A percentile compares a stretch with the other conserved stretches of the same genome.
Evolutionary conservation across 1,140 invertebrate species (phyloP).

Genomic region (Megalopta genalis): DNA sequence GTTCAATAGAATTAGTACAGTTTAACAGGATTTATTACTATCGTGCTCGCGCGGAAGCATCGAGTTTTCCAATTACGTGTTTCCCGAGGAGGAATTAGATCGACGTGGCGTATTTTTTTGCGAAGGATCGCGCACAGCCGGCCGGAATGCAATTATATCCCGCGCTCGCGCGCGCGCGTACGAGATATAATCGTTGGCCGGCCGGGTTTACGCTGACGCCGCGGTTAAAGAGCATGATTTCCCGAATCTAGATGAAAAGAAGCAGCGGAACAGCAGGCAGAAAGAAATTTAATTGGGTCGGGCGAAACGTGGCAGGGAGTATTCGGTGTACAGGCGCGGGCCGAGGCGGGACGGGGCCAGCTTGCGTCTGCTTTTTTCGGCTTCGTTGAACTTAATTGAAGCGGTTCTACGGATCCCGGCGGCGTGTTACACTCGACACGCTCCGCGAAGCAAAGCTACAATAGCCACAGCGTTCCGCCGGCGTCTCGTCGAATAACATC

Average conservation of each 20-base stretch:
- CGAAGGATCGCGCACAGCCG: not conserved
- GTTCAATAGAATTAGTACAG: too few species aligned
- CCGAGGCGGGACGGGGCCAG: not conserved
- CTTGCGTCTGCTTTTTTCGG: slow-evolving; percentile 29
- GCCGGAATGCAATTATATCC: not conserved
- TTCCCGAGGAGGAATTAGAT: too few species aligned
- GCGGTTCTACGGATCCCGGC: not conserved
- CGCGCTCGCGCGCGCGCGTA: not conserved
- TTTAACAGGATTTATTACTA: too few species aligned
- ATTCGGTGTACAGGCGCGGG: slow-evolving; percentile 8
- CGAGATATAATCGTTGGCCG: not conserved
- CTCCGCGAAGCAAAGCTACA: not conserved
- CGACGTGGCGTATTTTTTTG: too few species aligned
- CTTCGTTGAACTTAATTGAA: slow-evolving; percentile 34
- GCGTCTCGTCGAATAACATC: not conserved
- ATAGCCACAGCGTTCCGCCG: not conserved
- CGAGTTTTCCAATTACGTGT: too few species aligned
- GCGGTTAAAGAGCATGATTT: slow-evolving; percentile 11
- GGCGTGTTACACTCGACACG: not conserved
- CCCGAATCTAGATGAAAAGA: slow-evolving; percentile 34
- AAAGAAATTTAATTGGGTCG: slow-evolving; percentile 52
- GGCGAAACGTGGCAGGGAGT: slow-evolving; percentile 33
- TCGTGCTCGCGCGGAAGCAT: too few species aligned
- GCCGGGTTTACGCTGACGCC: not conserved
- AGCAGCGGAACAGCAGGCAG: slow-evolving; percentile 3